Conservation (phyloP, 2,797 vertebrate species). For the Lagodon rhomboides region DNA sequence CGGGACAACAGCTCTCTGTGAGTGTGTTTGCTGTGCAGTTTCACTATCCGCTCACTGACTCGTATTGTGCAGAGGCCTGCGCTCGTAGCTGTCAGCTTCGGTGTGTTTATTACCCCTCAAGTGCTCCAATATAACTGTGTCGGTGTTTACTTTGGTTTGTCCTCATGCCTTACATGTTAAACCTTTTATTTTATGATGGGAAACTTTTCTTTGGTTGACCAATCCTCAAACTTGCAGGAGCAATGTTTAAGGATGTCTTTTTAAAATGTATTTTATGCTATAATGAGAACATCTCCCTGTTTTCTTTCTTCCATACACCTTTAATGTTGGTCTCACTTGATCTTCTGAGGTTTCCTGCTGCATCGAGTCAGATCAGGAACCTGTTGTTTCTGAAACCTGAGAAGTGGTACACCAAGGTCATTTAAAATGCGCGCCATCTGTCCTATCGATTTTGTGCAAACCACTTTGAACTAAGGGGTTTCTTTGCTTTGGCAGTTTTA, state of each 20-base stretch:
- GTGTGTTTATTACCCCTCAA: slow-evolving; percentile 3
- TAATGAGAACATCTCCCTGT: background rate
- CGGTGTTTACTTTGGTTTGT: background rate
- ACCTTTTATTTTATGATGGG: slow-evolving; percentile 19
- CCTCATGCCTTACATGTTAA: background rate
- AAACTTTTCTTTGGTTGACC: slow-evolving; percentile 11
- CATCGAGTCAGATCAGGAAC: slow-evolving; percentile 21
- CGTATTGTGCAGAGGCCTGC: slow-evolving; percentile 4
- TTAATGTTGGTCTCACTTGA: background rate
- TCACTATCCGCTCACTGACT: background rate
- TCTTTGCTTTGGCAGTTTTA: slow-evolving; percentile 48
- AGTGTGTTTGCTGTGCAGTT: slow-evolving; percentile 28
- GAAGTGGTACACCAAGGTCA: slow-evolving; percentile 7
- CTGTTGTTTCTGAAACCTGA: slow-evolving; percentile 52
- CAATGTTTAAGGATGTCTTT: background rate
- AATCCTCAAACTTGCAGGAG: background rate
- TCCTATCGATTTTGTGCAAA: slow-evolving; percentile 46
- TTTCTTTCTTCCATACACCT: background rate
- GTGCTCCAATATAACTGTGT: background rate
- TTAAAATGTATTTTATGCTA: background rate
- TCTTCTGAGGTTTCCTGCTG: background rate
- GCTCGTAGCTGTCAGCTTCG: background rate
- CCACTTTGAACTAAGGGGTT: slow-evolving; percentile 34
- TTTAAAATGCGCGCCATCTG: slow-evolving; percentile 66
- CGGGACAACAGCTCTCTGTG: slow-evolving; percentile 52